Percentiles rank a stretch among this genome's conserved stretches.
phyloP scores from a whole-genome alignment of 1,140 invertebrate genomes.

The Bathynomus jamesi region DNA sequence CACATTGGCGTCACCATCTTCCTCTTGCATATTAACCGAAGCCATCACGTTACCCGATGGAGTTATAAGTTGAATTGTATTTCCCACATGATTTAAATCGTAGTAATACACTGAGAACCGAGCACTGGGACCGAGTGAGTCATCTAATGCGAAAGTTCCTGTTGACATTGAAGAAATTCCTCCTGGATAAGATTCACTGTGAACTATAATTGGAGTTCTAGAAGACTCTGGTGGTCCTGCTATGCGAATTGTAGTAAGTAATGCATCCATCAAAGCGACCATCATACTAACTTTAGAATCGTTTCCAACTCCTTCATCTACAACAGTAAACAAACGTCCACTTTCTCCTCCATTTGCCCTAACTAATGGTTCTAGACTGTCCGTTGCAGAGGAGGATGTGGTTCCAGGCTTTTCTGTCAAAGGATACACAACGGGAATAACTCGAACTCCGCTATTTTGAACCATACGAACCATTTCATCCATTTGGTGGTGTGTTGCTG shows the following conservation, averaged over 20 bases:
- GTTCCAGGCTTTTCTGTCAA: conserved; percentile 28
- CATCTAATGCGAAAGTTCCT: conserved; percentile 37
- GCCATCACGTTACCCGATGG: conserved; percentile 28
- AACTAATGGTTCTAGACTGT: conserved; percentile 45
- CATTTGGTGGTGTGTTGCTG: conserved; percentile 18
- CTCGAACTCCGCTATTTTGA: neutral
- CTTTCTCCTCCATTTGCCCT: conserved; percentile 43
- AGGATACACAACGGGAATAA: conserved; percentile 19
- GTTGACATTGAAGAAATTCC: conserved; percentile 34
- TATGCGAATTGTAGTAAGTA: conserved; percentile 22
- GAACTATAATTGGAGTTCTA: conserved; percentile 30
- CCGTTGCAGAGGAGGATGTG: conserved; percentile 20
- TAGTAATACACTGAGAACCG: conserved; percentile 39
- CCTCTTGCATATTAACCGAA: conserved; percentile 34
- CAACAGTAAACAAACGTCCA: conserved; percentile 48
- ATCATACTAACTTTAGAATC: conserved; percentile 49
- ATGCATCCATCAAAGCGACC: conserved; percentile 40
- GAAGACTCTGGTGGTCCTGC: conserved; percentile 24
- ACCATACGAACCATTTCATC: conserved; percentile 14
- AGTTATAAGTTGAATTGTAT: conserved; percentile 35
- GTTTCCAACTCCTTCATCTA: conserved; percentile 48
- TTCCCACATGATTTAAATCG: conserved; percentile 37
- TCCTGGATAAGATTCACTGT: conserved; percentile 25
- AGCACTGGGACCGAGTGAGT: conserved; percentile 35
- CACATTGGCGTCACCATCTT: conserved; percentile 36